Base-by-base conservation (phyloP, 2,113 vertebrate genomes). In the Xyliphius kryptos region DNA sequence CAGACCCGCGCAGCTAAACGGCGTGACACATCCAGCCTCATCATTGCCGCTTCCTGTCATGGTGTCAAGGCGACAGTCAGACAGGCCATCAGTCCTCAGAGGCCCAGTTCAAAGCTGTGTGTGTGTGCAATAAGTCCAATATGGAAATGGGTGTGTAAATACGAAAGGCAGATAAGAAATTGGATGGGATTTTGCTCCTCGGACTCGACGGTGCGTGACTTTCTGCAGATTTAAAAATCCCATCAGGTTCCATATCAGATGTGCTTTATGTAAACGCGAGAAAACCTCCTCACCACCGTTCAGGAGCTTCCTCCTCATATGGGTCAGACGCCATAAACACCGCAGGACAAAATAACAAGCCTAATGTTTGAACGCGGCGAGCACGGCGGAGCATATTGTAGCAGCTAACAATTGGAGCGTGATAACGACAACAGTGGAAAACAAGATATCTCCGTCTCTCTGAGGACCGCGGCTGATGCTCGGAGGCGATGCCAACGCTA, bases 41-140 rank as follows among this genome's bases (percentile, higher is more conserved):
- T 80, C 76, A 77, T 59, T 69, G 48, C 48, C 61, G 53, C 63
- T 32, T 21, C 12, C 66, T 44, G 40, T 81, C 69, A 78, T 48
- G 49, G 68, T 68, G 64, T 75, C 73, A 63, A 61, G 54, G 63
- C 69, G 26, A n/a, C 62, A 56, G 53, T 51, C 44, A 43, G 40
- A 51, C 21, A 32, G 43, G 26, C 40, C 41, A 36, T 54, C 70
- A 49, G 43, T 53, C 49, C 44, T 47, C n/a, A 16, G 43, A 70
- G 55, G 61, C 58, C 44, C 26, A 41, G 36, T 12, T 68, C 20
- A 61, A 11, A 50, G 54, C 56, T 67, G 14, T 32, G 12, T 49
- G 46, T n/a, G 38, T 50, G 20, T 41, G n/a, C n/a, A n/a, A n/a
- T n/a, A n/a, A n/a, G n/a, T n/a, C n/a, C n/a, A n/a, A n/a, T n/a